These are phyloP conservation scores for Formica exsecta DNA, from an alignment of 1,140 invertebrate genomes.

Conservation along the genomic window DNA sequence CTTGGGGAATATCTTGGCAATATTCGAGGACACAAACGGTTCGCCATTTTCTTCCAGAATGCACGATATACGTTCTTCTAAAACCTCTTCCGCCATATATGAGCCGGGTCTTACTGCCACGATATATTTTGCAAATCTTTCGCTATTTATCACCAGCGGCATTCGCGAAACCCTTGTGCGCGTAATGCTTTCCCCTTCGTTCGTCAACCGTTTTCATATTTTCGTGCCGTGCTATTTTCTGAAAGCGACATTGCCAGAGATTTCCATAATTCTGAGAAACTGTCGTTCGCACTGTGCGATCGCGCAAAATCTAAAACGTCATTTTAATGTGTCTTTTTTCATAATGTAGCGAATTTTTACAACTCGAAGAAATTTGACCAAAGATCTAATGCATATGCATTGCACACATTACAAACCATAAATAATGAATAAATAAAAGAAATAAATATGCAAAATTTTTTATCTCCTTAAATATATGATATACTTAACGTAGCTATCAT, in stretches of 20 bases:
- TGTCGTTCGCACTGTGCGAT: conserved; percentile 58
- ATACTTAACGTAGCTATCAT: not conserved
- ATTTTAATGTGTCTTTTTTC: conserved; percentile 28
- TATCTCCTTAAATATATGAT: not conserved
- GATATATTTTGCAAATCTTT: conserved; percentile 78
- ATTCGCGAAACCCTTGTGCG: conserved; percentile 51
- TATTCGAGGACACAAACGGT: conserved; percentile 62
- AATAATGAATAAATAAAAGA: not conserved
- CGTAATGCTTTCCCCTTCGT: conserved; percentile 68
- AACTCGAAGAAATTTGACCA: not conserved
- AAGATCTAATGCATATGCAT: not conserved
- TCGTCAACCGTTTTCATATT: conserved; percentile 69
- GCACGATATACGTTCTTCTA: conserved; percentile 59
- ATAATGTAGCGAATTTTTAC: conserved; percentile 8
- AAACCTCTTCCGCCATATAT: conserved; percentile 64
- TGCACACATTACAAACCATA: not conserved
- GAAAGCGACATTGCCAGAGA: conserved; percentile 69
- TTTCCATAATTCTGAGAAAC: conserved; percentile 67
- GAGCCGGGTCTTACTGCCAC: conserved; percentile 66
- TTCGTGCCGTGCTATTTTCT: conserved; percentile 70
- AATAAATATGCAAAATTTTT: not conserved
- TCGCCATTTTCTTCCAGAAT: conserved; percentile 61
- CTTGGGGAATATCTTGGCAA: conserved; percentile 62
- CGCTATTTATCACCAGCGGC: conserved; percentile 73
- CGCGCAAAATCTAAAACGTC: conserved; percentile 54